Evolutionary conservation across 2,888 invertebrate genomes (phyloP), one percentile per base, ranked within the genome.

Genomic region (Heliconius charithonia): DNA sequence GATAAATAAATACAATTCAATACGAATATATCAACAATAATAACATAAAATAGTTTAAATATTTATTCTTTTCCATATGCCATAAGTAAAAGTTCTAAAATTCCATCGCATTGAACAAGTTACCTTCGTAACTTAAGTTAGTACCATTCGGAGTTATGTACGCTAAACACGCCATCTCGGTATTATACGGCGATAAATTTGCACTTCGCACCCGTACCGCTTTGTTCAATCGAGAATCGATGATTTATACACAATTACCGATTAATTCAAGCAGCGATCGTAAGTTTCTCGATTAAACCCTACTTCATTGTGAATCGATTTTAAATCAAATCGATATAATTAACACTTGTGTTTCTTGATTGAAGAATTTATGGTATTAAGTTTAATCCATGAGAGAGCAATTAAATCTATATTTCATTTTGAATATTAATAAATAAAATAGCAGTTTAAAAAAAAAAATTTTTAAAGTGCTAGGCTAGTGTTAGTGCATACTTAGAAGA

Each of bases 191-290:
- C 90, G 87, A 93, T 94, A 94, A 94, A 94, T 94, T 93, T 90
- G 90, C 89, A 89, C 90, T 93, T 94, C 93, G 93, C 94, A 93
- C 94, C 93, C 91, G 93, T 89, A 91, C 89, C 90, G 92, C 93
- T 91, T 92, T 93, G 93, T 92, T 92, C 92, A 92, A 92, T 93
- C 92, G 94, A 92, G 93, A 93, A 93, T 89, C 90, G 91, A 93
- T 95, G 95, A 95, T 94, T 94, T 95, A 95, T 94, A 90, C 91
- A 93, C 94, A 94, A 94, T 95, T 95, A 95, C 91, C 95, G 95
- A 94, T 95, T 94, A 95, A 95, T 95, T 94, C 95, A 95, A 94
- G 94, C 94, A 93, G 94, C 94, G 90, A 86, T 92, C 92, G 93
- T 93, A 93, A 93, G 89, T 94, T 93, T 92, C 91, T 90, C 89